Percentiles rank a stretch among this genome's conserved stretches.
Evolutionary conservation across 2,888 invertebrate genomes (phyloP).

Genomic region (Phragmatobia fuliginosa): DNA sequence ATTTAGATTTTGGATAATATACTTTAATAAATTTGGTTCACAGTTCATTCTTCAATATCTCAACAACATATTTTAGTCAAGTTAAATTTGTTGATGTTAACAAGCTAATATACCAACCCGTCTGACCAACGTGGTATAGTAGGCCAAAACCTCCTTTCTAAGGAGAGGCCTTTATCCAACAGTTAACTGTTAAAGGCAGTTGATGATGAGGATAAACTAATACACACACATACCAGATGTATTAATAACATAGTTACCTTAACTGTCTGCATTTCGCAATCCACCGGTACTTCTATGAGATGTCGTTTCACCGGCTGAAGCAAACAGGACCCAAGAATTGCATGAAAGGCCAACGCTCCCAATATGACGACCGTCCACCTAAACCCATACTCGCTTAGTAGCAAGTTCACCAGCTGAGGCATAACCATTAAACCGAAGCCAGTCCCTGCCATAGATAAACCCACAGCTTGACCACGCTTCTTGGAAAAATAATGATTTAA

Average conservation of each 20-base stretch:
- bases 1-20: too few relatives aligned
- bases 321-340: constrained; percentile 89
- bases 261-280: constrained; percentile 82
- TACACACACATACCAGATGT: neutral
- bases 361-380: constrained; percentile 90
- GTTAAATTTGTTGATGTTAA: too few relatives aligned
- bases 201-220: too few relatives aligned
- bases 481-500: constrained; percentile 92
- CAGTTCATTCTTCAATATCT: too few relatives aligned
- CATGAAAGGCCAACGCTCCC: constrained; percentile 89
- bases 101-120: too few relatives aligned
- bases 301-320: constrained; percentile 91
- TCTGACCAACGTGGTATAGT: too few relatives aligned
- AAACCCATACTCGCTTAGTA: constrained; percentile 89
- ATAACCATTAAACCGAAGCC: constrained; percentile 93
- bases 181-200: too few relatives aligned
- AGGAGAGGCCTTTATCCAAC: too few relatives aligned
- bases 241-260: constrained; percentile 63
- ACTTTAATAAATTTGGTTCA: too few relatives aligned
- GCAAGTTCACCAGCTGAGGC: constrained; percentile 90
- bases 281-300: constrained; percentile 86
- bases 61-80: too few relatives aligned
- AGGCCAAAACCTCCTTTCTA: too few relatives aligned
- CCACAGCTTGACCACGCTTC: constrained; percentile 92
- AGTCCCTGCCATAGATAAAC: constrained; percentile 92